A percentile compares a stretch with the other conserved stretches of the same genome.
These are phyloP conservation scores for Dasysyrphus tricinctus DNA, from an alignment of 2,888 invertebrate species.

Conservation along the genomic window DNA sequence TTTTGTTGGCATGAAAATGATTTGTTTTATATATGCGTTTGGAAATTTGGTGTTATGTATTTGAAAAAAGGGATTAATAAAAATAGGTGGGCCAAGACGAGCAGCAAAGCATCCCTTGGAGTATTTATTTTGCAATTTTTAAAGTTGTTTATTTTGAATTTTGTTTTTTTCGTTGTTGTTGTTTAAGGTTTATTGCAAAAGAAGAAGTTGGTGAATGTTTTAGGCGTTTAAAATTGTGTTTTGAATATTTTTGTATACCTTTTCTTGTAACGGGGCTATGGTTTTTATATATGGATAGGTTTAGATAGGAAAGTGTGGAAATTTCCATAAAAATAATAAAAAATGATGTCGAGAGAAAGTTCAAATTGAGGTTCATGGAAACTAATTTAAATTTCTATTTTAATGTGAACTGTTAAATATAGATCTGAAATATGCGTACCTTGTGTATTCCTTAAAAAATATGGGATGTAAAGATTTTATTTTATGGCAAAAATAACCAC, in stretches of 20 bases:
- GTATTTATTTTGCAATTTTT: constrained; percentile 68
- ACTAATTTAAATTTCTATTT: constrained; percentile 3
- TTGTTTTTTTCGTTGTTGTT: background rate
- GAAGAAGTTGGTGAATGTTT: background rate
- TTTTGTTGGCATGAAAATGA: constrained; percentile 65
- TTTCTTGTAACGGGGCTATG: background rate
- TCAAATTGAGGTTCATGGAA: background rate
- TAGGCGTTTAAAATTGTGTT: constrained; percentile 16
- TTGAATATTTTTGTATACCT: background rate
- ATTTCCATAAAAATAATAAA: background rate
- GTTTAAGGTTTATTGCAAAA: background rate
- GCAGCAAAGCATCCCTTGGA: constrained; percentile 45
- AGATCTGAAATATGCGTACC: background rate
- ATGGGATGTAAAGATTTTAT: too few species aligned
- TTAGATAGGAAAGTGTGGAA: background rate
- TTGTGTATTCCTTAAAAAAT: background rate
- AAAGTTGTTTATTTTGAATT: constrained; percentile 5
- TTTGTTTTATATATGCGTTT: constrained; percentile 59
- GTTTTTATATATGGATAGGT: background rate
- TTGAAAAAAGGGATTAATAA: constrained; percentile 43
- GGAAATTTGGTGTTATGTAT: constrained; percentile 30
- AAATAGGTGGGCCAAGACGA: constrained; percentile 25
- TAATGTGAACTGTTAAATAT: background rate
- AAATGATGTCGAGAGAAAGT: background rate
- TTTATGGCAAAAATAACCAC: too few species aligned